Evolutionary conservation across 2,888 invertebrate species (phyloP).

Genomic region (Cecidostiba fungosa): DNA sequence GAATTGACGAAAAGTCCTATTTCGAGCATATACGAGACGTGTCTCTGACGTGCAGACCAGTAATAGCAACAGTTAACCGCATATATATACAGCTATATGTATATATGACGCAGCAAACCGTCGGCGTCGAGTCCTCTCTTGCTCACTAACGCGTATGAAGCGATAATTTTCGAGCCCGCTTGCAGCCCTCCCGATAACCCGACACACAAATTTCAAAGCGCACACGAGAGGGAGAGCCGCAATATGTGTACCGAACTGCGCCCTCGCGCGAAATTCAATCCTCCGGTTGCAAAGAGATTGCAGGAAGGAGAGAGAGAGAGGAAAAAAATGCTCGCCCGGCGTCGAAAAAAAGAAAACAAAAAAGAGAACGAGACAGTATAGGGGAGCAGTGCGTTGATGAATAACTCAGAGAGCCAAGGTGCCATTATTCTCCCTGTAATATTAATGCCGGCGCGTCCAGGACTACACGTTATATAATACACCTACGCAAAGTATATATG

Average conservation of each 20-base stretch:
- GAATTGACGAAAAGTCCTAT: no score
- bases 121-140: background rate
- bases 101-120: background rate
- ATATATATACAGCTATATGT: background rate
- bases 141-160: background rate
- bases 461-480: background rate
- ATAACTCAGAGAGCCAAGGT: conserved; percentile 23
- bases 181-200: background rate
- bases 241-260: background rate
- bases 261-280: conserved; percentile 25
- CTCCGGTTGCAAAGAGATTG: conserved; percentile 18
- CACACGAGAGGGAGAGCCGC: background rate
- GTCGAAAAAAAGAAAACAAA: background rate
- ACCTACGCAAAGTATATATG: background rate
- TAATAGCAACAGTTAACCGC: background rate
- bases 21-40: no score
- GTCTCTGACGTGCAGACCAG: background rate
- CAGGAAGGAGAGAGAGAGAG: background rate
- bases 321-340: background rate
- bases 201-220: background rate
- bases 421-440: conserved; percentile 39
- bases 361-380: background rate
- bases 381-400: background rate
- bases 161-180: conserved; percentile 13
- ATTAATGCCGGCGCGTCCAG: conserved; percentile 36